phyloP scores from a whole-genome alignment of 2,113 vertebrate genomes.

The Rhegmatorhina hoffmannsi region DNA sequence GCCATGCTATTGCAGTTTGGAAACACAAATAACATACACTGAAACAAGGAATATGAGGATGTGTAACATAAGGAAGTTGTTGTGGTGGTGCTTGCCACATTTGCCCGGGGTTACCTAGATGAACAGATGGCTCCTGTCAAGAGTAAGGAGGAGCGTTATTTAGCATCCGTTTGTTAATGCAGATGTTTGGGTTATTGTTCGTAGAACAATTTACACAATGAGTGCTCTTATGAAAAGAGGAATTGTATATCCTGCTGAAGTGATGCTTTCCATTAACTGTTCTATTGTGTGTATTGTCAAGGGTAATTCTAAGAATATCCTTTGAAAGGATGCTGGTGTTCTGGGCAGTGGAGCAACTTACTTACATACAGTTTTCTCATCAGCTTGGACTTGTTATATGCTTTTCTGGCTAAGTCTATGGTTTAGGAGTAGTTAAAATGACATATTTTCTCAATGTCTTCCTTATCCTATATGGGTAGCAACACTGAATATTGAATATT shows the following conservation, averaged over 20 bases:
- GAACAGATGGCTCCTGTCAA: slow-evolving; percentile 9
- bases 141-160: not conserved
- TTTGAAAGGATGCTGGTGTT: not conserved
- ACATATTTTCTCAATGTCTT: not conserved
- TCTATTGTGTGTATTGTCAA: not conserved
- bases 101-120: not conserved
- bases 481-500: not conserved
- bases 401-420: not conserved
- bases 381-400: not conserved
- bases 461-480: not conserved
- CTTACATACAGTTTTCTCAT: not conserved
- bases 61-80: not conserved
- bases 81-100: not conserved
- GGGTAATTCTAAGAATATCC: not conserved
- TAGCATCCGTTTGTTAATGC: not conserved
- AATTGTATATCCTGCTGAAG: not conserved
- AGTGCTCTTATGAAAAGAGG: not conserved
- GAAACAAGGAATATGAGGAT: not conserved
- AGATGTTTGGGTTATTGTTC: slow-evolving; percentile 20
- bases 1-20: not conserved
- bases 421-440: not conserved
- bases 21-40: not conserved
- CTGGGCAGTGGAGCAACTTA: not conserved
- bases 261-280: not conserved
- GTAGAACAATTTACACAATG: not conserved